These are phyloP conservation scores for Ectemnius cavifrons DNA, from an alignment of 2,888 invertebrate species.

Conservation along the genomic window DNA sequence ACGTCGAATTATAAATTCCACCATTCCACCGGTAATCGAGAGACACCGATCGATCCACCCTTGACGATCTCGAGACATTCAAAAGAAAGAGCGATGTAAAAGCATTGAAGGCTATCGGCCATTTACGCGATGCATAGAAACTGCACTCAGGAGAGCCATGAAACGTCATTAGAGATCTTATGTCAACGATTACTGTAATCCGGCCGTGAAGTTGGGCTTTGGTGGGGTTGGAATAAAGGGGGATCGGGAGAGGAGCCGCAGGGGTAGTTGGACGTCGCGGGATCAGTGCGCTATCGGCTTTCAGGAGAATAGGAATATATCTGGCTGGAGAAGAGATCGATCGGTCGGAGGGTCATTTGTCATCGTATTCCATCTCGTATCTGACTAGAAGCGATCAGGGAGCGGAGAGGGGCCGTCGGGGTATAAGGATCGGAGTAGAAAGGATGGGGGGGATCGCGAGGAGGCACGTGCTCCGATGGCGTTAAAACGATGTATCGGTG, in stretches of 20 bases:
- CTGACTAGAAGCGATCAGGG: conserved; percentile 13
- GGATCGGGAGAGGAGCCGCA: too few species aligned
- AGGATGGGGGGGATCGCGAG: conserved; percentile 8
- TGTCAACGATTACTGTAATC: conserved; percentile 1
- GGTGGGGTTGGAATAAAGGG: too few species aligned
- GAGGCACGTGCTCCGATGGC: conserved; percentile 48
- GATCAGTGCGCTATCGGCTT: conserved; percentile 29
- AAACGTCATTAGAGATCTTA: not conserved
- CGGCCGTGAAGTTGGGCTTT: too few species aligned
- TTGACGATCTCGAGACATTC: too few species aligned
- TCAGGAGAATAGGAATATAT: conserved; percentile 55
- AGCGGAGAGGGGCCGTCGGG: not conserved
- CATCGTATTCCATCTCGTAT: conserved; percentile 58
- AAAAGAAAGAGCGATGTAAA: too few species aligned
- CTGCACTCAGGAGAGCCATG: not conserved
- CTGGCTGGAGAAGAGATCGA: conserved; percentile 63
- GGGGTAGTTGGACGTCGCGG: conserved; percentile 14
- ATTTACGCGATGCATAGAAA: too few species aligned
- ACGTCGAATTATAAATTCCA: not conserved
- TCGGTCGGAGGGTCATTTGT: conserved; percentile 68
- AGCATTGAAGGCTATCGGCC: not conserved
- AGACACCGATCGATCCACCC: not conserved
- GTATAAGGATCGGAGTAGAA: conserved; percentile 24
- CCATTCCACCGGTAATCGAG: not conserved
- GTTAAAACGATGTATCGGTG: conserved; percentile 67